Evolutionary conservation across 1,140 invertebrate genomes (phyloP), one percentile per base, ranked within the genome.

Genomic region (fruit fly (Drosophila melanogaster)): DNA sequence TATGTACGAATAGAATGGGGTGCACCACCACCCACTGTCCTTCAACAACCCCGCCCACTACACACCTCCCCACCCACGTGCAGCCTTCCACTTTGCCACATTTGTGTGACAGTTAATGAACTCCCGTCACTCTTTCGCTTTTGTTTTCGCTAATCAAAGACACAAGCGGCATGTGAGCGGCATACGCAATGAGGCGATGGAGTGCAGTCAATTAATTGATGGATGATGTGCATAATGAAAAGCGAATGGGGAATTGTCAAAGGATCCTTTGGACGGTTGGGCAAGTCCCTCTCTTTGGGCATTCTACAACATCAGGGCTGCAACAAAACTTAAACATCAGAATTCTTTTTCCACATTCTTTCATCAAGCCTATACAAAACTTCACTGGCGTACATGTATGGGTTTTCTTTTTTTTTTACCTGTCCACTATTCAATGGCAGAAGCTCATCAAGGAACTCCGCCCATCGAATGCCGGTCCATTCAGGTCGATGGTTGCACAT

Each of bases 31-130:
- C 40, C 46, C 44, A 17, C 4, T 12, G n/a, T 12, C 22, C 40
- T 4, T 22, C 6, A 7, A 22, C 19, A 22, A 0, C 15, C 26
- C 6, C 11, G 5, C 22, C 41, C 37, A 4, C 2, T 22, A 22
- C 19, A 22, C 19, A 22, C 19, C 2, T 22, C 19, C 19, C 5
- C 14, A 26, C 19, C 35, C 43, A 30, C 24, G 24, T 40, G 53
- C 72, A 70, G 57, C 53, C 64, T 40, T 14, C 37, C 14, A 14
- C 37, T 35, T 53, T 70, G 66, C 44, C 70, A 67, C 60, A 64
- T 67, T 66, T 87, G 57, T 67, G 64, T 87, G 84, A 87, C 84
- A 87, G 84, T 79, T 87, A 89, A 87, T 87, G 83, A 87, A 89
- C 75, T 73, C 66, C 61, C 69, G 79, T 60, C 73, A 76, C 46